phyloP scores from a whole-genome alignment of 2,888 invertebrate genomes.

The Cyaniris semiargus region DNA sequence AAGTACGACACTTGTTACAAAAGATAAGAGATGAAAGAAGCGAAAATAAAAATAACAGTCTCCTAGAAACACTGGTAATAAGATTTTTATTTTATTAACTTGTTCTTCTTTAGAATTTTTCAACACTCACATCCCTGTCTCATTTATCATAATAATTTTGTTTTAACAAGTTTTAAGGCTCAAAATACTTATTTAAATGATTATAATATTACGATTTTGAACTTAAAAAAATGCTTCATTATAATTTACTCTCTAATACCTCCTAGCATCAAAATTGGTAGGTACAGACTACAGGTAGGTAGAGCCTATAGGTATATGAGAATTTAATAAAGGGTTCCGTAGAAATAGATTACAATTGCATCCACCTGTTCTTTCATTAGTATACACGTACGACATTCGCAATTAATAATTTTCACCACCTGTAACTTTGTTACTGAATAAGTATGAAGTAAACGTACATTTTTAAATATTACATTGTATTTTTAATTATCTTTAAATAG shows the following conservation, averaged over 20 bases:
- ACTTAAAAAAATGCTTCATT: too few relatives aligned
- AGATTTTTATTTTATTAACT: conserved; percentile 17
- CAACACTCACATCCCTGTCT: too few relatives aligned
- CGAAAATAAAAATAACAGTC: conserved; percentile 5
- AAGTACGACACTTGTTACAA: conserved; percentile 21
- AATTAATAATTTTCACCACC: conserved; percentile 6
- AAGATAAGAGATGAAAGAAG: conserved; percentile 9
- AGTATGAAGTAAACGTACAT: not conserved
- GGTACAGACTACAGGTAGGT: not conserved
- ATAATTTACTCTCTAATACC: too few relatives aligned
- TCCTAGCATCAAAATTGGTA: too few relatives aligned
- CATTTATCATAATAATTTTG: not conserved
- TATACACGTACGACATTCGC: not conserved
- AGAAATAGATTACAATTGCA: conserved; percentile 11
- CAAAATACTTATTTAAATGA: too few relatives aligned
- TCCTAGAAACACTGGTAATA: conserved; percentile 18
- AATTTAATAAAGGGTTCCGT: not conserved
- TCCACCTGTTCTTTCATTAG: conserved; percentile 16
- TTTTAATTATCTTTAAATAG: not conserved
- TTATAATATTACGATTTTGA: too few relatives aligned
- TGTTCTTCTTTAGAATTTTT: conserved; percentile 7
- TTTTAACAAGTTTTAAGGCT: too few relatives aligned
- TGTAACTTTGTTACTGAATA: not conserved
- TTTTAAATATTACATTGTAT: not conserved
- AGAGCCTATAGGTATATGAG: not conserved